These are phyloP conservation scores for Drosophila birchii DNA, from an alignment of 2,888 invertebrate species.

Conservation along the genomic window DNA sequence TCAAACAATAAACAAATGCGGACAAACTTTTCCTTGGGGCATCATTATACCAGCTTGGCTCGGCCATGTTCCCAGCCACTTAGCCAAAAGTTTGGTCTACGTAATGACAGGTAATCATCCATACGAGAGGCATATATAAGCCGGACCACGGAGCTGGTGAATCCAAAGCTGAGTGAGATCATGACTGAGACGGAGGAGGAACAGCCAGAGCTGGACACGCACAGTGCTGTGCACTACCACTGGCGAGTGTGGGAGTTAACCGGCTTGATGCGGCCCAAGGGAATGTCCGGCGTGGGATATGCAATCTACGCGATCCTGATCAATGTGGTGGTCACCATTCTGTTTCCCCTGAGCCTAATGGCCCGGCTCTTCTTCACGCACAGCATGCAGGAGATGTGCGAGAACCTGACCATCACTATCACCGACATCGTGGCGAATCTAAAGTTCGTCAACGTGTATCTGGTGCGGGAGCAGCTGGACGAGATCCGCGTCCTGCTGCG, in stretches of 20 bases:
- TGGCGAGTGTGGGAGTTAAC: constrained; percentile 81
- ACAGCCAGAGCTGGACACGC: constrained; percentile 50
- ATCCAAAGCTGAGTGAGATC: neutral
- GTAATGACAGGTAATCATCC: constrained; percentile 6
- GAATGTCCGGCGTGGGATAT: constrained; percentile 35
- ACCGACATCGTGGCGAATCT: constrained; percentile 80
- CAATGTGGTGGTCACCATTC: constrained; percentile 73
- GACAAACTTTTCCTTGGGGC: constrained; percentile 23
- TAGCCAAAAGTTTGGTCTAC: constrained; percentile 16
- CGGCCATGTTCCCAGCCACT: constrained; percentile 40
- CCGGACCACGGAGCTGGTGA: neutral
- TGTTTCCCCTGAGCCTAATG: constrained; percentile 80
- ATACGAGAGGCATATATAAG: neutral
- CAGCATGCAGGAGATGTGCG: constrained; percentile 74
- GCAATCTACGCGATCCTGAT: constrained; percentile 59
- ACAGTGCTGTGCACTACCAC: constrained; percentile 76
- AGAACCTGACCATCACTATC: constrained; percentile 81
- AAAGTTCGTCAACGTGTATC: constrained; percentile 79
- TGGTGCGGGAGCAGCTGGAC: constrained; percentile 69
- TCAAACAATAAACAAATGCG: constrained; percentile 1
- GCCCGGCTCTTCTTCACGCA: constrained; percentile 69
- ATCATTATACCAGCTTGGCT: neutral
- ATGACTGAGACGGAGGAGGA: constrained; percentile 2
- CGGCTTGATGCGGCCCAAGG: constrained; percentile 67
- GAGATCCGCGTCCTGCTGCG: constrained; percentile 57